Percentiles rank a stretch among this genome's conserved stretches.
Evolutionary conservation across 2,888 invertebrate genomes (phyloP).

Genomic region (Entomobrya proxima): DNA sequence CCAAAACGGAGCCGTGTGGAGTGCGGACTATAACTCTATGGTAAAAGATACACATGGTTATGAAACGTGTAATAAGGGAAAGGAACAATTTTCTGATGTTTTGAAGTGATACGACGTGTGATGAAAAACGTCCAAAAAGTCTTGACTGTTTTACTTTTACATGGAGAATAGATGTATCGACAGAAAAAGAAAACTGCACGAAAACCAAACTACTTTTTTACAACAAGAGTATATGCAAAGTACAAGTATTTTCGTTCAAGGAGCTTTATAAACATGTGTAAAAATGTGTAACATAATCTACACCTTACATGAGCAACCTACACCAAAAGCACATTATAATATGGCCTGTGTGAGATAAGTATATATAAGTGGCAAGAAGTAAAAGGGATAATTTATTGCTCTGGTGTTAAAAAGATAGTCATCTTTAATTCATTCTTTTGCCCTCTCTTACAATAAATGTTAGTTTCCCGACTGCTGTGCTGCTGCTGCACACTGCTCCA

Average conservation of each 20-base stretch:
- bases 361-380: background rate
- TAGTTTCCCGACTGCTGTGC: background rate
- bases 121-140: background rate
- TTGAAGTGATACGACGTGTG: constrained; percentile 40
- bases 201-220: background rate
- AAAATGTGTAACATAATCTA: constrained; percentile 33
- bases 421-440: constrained; percentile 60
- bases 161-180: background rate
- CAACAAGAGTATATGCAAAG: background rate
- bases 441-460: background rate
- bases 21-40: background rate
- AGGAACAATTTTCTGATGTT: constrained; percentile 61
- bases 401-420: constrained; percentile 61
- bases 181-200: background rate
- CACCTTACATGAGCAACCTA: too few species aligned
- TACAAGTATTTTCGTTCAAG: too few species aligned
- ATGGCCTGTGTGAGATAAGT: too few species aligned
- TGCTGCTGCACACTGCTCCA: background rate
- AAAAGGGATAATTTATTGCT: constrained; percentile 64
- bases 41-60: constrained; percentile 15
- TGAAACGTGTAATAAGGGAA: constrained; percentile 37
- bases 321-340: too few species aligned
- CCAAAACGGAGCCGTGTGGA: background rate
- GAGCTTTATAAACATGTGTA: too few species aligned
- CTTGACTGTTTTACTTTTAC: background rate